These are phyloP conservation scores for Sesia bembeciformis DNA, from an alignment of 2,888 invertebrate genomes.

Conservation along the genomic window DNA sequence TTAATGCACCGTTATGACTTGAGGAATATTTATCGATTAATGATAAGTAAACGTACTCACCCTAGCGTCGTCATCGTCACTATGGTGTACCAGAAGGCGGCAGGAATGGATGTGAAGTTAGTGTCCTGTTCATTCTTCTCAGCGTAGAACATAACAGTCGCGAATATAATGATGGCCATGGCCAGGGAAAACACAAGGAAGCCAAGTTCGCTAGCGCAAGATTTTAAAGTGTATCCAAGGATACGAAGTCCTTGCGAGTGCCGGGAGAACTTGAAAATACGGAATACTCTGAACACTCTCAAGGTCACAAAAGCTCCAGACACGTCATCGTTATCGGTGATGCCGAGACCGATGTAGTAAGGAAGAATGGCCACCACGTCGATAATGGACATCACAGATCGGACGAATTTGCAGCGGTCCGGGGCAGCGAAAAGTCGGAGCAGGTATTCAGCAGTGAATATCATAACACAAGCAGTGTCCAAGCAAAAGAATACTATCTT, in stretches of 20 bases:
- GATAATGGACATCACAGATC: constrained; percentile 99
- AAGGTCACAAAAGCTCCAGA: constrained; percentile 99
- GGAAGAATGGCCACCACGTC: constrained; percentile 99
- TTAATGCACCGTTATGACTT: not conserved
- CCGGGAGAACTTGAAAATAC: constrained; percentile 99
- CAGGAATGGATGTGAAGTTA: constrained; percentile 99
- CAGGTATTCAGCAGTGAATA: constrained; percentile 98
- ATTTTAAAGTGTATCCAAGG: constrained; percentile 98
- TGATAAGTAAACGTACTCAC: constrained; percentile 77
- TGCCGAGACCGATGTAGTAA: constrained; percentile 98
- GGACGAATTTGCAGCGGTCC: constrained; percentile 96
- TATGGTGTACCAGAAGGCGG: constrained; percentile 99
- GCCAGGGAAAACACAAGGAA: constrained; percentile 99
- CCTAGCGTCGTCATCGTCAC: constrained; percentile 99
- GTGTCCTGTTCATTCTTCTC: constrained; percentile 98
- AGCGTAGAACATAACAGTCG: constrained; percentile 99
- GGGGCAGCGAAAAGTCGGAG: constrained; percentile 98
- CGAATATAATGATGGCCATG: constrained; percentile 99
- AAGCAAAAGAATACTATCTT: constrained; percentile 99
- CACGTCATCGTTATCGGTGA: constrained; percentile 98
- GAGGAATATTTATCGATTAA: not conserved
- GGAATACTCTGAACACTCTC: constrained; percentile 98
- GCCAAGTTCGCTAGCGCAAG: constrained; percentile 98
- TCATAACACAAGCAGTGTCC: constrained; percentile 99
- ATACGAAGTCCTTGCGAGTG: constrained; percentile 99